Evolutionary conservation across 2,797 vertebrate genomes (phyloP), one percentile per base, ranked within the genome.

Genomic region (Enteromius unitaeniatus): DNA sequence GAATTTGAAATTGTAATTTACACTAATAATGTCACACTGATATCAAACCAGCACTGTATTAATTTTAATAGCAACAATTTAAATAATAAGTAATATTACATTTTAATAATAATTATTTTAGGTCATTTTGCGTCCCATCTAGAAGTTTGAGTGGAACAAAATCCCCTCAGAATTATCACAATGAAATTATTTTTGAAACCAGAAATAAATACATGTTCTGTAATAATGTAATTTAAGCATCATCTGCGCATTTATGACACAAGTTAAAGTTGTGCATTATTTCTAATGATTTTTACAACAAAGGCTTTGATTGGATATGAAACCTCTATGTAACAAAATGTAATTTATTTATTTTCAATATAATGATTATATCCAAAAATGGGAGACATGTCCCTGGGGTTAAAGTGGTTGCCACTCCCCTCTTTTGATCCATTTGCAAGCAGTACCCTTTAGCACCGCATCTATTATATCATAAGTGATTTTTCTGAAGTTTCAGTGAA

Each of bases 401-500:
- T 45, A 45, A 78, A 45, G 62, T 45, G 14, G 14, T 58, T 58
- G 51, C 51, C 40, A 10, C 51, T 58, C 51, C 31, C 0, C 7
- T 42, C 34, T 58, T 76, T 76, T 76, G 1, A 55, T 58, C 34
- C 51, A 58, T 42, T 77, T 73, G 47, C 28, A 3, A 73, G 45
- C 82, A 45, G 23, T 42, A 40, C 26, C 62, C 55, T 55, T 81
- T 42, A 45, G 62, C 62, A 62, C 10, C 1, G 15, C 42, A 77
- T 62, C n/a, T 49, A 51, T 78, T 85, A 73, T 42, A 49, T 45
- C 23, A 14, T 19, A 31, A 42, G 42, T 64, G n/a, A 70, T 81
- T 81, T 85, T 82, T 42, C n/a, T 31, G 73, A 81, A 5, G 55
- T 78, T 78, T 53, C 17, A 17, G n/a, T 70, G 84, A 82, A 85